Evolutionary conservation across 2,888 invertebrate species (phyloP), one percentile per base, ranked within the genome.

Genomic region (Schizotus pectinicornis): DNA sequence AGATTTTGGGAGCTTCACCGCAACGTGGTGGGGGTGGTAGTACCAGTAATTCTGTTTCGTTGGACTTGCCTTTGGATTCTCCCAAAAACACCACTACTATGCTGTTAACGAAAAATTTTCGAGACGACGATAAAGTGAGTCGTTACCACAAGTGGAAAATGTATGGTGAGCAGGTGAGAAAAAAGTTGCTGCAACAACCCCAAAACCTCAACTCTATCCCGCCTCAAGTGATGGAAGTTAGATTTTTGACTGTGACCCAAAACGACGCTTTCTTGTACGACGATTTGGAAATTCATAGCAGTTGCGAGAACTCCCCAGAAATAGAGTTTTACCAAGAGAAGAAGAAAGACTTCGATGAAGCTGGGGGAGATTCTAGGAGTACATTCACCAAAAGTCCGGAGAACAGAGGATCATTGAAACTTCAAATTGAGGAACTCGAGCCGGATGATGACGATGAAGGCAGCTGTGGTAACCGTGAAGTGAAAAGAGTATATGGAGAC

Each of bases 191-290:
- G 42, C 62, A 61, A 38, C 66, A 63, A 48, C 13, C 34, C 31
- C 49, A 49, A 11, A 53, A 52, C 9, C 33, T 42, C 7, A 49
- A 57, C 14, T 50, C 47, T 35, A 43, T 65, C 13, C 56, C 60
- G 0, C 67, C 63, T 6, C 69, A 68, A 55, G 59, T 70, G 14
- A 65, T 65, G 11, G 71, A 73, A 57, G 69, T 73, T n/a, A 55
- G 70, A 9, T 70, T 62, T 55, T 42, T 72, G 36, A 69, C 68
- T 3, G 52, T 3, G 64, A 59, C 14, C 1, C 41, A 50, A 33
- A 31, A 41, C 41, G 39, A n/a, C 1, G 13, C 22, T 13, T 11
- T 9, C 5, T 22, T 22, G 22, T 22, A 22, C 5, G 22, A 22
- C 22, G 22, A 22, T 22, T 22, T 22, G 5, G 22, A 22, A 3